Base-by-base conservation (phyloP, 2,113 vertebrate species). In the Limnothrissa miodon region DNA sequence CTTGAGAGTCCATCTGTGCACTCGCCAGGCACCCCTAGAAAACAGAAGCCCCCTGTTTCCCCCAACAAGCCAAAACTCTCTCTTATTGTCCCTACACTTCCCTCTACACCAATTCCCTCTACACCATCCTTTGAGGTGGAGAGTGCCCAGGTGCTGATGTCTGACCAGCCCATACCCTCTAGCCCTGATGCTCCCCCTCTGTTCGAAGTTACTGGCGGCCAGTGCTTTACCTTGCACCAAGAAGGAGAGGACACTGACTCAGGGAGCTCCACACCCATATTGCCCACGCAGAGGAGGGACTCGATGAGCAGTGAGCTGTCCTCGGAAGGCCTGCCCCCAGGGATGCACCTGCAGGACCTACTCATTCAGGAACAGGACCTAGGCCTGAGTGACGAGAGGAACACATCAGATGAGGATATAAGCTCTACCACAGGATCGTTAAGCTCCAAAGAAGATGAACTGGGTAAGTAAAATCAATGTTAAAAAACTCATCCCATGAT, bases 51-150 rank as follows among this genome's bases (percentile, higher is more conserved):
- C 21, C 95, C 92, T 82, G 93, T 95, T 89, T 86, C 96, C 87
- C 94, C 94, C 83, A 96, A 96, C 92, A 97, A 96, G 85, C 95
- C 95, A 85, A 95, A 95, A 91, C 89, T 96, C 70, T 94, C 93
- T 45, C 89, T 96, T n/a, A 90, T 93, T 88, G 93, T 95, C 83
- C 93, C 92, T 92, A 93, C 94, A 79, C 78, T 7, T 80, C 79
- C 36, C 86, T 56, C 86, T 81, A 21, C 19, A 39, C 10, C 2
- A 81, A 6, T 7, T 80, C 78, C 36, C 86, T 56, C 86, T 81
- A 17, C 19, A 39, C 10, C 1, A 81, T 25, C 42, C 48, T 25
- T 78, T 51, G 36, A 82, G 33, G 80, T 23, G 23, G 66, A 74
- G 66, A 4, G 66, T 15, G 15, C 4, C 29, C 66, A 74, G 29